Conservation (phyloP, 1,140 invertebrate species). For the Rhagoletis pomonella region DNA sequence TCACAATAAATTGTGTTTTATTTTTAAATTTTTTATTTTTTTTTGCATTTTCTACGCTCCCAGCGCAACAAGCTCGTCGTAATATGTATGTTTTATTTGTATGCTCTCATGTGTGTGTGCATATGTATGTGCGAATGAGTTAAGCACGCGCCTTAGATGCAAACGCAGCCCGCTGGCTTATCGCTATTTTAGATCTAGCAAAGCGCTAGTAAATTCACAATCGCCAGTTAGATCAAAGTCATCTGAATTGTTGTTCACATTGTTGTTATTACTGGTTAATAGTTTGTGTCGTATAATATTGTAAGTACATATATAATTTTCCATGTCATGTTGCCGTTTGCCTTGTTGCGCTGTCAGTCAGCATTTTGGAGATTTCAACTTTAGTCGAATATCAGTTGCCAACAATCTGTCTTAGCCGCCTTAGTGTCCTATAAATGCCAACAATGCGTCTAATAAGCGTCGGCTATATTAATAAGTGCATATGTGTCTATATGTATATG, state of each 20-base stretch:
- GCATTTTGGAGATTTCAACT: slow-evolving; percentile 43
- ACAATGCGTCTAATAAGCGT: slow-evolving; percentile 37
- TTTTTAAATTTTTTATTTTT: background rate
- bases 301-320: background rate
- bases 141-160: slow-evolving; percentile 26
- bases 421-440: slow-evolving; percentile 50
- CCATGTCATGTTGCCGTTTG: background rate
- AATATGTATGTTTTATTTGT: no score
- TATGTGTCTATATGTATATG: background rate
- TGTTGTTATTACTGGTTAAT: background rate
- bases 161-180: background rate
- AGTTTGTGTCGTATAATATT: background rate
- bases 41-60: no score
- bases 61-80: no score
- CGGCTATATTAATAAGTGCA: background rate
- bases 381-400: background rate
- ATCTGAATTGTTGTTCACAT: slow-evolving; percentile 10
- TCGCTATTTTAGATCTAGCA: slow-evolving; percentile 1
- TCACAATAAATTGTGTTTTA: slow-evolving; percentile 40
- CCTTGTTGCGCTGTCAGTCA: slow-evolving; percentile 35
- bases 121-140: background rate
- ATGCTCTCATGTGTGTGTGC: no score
- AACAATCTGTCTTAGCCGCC: slow-evolving; percentile 30
- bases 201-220: slow-evolving; percentile 42
- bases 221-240: slow-evolving; percentile 4